A percentile compares a stretch with the other conserved stretches of the same genome.
phyloP scores from a whole-genome alignment of 2,888 invertebrate species.

The Atrina japonica region DNA sequence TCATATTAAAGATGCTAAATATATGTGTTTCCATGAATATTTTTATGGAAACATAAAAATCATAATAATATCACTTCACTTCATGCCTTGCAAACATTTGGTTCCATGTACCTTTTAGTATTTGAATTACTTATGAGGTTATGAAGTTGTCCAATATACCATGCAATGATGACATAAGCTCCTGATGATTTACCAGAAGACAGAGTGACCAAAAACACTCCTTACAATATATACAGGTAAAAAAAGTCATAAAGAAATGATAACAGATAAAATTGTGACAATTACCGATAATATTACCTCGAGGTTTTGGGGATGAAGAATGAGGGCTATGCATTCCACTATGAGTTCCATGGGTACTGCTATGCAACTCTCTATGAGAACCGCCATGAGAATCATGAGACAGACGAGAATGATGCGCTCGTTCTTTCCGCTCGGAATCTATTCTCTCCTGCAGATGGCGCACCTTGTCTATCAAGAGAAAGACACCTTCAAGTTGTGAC shows the following conservation, averaged over 20 bases:
- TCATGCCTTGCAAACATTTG: too few species aligned
- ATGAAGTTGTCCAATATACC: too few species aligned
- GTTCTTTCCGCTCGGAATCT: constrained; percentile 32
- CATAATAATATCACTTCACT: too few species aligned
- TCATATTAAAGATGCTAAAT: too few species aligned
- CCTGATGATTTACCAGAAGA: background rate
- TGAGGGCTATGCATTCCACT: constrained; percentile 26
- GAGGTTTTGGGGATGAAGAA: constrained; percentile 35
- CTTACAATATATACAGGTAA: too few species aligned
- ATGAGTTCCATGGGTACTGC: constrained; percentile 19
- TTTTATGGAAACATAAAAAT: too few species aligned
- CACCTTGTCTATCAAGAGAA: constrained; percentile 43
- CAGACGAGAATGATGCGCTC: constrained; percentile 32
- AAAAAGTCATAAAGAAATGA: background rate
- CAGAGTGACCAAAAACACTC: background rate
- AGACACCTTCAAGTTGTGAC: constrained; percentile 16
- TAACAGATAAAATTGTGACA: constrained; percentile 24
- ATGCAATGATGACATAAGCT: too few species aligned
- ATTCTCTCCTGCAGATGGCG: constrained; percentile 45
- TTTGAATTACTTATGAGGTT: too few species aligned
- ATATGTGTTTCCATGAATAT: too few species aligned
- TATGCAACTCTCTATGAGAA: constrained; percentile 35
- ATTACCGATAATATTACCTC: constrained; percentile 48
- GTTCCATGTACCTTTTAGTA: too few species aligned
- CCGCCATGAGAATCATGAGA: constrained; percentile 24